Conservation (phyloP, 2,888 invertebrate species). For the Tipula unca region DNA sequence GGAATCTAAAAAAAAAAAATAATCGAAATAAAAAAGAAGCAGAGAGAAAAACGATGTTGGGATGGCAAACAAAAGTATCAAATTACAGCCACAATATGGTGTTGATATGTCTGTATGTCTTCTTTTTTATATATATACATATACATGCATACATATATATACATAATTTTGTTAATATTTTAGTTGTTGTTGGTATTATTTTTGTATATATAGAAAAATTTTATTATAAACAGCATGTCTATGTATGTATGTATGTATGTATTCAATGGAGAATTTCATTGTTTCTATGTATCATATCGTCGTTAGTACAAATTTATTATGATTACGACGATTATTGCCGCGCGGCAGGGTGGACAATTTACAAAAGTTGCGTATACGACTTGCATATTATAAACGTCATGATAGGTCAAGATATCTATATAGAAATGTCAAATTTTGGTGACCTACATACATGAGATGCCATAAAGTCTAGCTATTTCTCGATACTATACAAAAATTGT, state of each 20-base stretch:
- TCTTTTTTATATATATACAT: not conserved
- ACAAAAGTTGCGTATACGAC: not conserved
- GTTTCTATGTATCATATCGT: not conserved
- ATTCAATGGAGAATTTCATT: slow-evolving; percentile 8
- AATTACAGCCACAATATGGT: slow-evolving; percentile 28
- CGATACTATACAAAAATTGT: not conserved
- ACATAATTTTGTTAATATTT: not conserved
- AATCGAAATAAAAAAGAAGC: not conserved
- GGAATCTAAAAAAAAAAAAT: not conserved
- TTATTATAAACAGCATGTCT: not conserved
- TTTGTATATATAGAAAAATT: not conserved
- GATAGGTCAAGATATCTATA: not conserved
- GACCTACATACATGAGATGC: not conserved
- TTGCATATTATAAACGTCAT: not conserved
- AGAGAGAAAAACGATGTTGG: slow-evolving; percentile 8
- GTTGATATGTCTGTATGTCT: slow-evolving; percentile 24
- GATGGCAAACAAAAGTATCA: slow-evolving; percentile 27
- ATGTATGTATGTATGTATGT: no score
- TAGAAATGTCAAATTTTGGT: not conserved
- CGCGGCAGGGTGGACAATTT: not conserved
- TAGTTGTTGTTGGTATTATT: not conserved
- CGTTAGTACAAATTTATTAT: not conserved
- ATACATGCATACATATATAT: not conserved
- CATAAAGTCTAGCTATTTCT: not conserved
- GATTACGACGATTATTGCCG: not conserved